A percentile compares a stretch with the other conserved stretches of the same genome.
phyloP scores from a whole-genome alignment of 2,797 vertebrate species.

The Aplochiton taeniatus region DNA sequence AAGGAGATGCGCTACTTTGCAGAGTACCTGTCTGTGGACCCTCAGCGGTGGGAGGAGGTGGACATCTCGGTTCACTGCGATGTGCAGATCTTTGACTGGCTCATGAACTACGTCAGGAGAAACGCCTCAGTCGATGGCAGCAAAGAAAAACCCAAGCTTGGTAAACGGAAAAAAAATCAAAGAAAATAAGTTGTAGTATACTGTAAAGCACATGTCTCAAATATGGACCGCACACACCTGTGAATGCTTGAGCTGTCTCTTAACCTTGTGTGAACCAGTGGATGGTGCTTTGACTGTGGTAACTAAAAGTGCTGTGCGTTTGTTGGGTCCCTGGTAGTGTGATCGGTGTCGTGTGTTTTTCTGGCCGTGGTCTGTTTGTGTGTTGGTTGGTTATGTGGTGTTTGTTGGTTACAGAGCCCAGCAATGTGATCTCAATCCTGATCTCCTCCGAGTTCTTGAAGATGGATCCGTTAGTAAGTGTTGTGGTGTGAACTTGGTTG shows the following conservation, averaged over 20 bases:
- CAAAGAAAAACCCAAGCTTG: slow-evolving; percentile 85
- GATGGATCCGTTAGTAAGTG: slow-evolving; percentile 99
- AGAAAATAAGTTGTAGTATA: background rate
- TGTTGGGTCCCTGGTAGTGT: slow-evolving; percentile 48
- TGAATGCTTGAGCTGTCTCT: slow-evolving; percentile 28
- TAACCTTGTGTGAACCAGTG: slow-evolving; percentile 12
- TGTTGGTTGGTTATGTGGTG: slow-evolving; percentile 68
- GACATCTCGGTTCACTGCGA: slow-evolving; percentile 99
- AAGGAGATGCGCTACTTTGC: slow-evolving; percentile 98
- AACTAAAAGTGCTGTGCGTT: slow-evolving; percentile 32
- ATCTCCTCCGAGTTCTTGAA: slow-evolving; percentile 99
- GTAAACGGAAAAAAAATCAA: slow-evolving; percentile 65
- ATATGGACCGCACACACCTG: slow-evolving; percentile 13
- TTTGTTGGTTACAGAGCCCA: slow-evolving; percentile 91
- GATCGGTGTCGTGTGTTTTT: slow-evolving; percentile 42
- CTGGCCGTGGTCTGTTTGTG: slow-evolving; percentile 36
- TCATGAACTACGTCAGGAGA: slow-evolving; percentile 95
- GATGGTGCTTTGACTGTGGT: slow-evolving; percentile 26
- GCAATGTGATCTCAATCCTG: slow-evolving; percentile 99
- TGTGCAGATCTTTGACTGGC: slow-evolving; percentile 97
- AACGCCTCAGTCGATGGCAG: slow-evolving; percentile 79
- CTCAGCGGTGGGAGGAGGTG: slow-evolving; percentile 96
- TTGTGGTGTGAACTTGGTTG: slow-evolving; percentile 46
- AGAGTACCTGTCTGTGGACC: slow-evolving; percentile 91
- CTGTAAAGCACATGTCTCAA: background rate